phyloP scores from a whole-genome alignment of 1,140 invertebrate species.

The Papilio machaon region DNA sequence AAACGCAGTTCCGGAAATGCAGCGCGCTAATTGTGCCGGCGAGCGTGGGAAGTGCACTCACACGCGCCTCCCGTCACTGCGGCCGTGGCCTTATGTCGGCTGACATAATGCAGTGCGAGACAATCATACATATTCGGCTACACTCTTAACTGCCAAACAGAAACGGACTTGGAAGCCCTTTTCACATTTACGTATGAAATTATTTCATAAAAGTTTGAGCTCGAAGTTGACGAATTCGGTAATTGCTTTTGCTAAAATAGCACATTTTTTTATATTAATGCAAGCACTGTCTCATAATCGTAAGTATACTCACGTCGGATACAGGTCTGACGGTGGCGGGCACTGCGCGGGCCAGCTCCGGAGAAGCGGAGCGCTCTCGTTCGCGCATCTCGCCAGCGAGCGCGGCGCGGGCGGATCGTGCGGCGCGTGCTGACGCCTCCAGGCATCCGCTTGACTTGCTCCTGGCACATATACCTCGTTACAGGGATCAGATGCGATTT shows the following conservation, averaged over 20 bases:
- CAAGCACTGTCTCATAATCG: neutral
- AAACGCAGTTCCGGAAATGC: slow-evolving; percentile 17
- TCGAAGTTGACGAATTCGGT: neutral
- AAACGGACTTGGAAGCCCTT: neutral
- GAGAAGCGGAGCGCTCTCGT: slow-evolving; percentile 63
- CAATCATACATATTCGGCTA: slow-evolving; percentile 5
- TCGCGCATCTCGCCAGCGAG: slow-evolving; percentile 70
- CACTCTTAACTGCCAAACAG: neutral
- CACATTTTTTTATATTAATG: neutral
- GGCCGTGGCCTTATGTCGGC: neutral
- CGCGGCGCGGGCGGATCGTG: slow-evolving; percentile 56
- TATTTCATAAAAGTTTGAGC: neutral
- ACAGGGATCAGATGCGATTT: neutral
- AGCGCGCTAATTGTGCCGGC: slow-evolving; percentile 18
- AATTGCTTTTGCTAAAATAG: neutral
- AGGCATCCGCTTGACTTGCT: slow-evolving; percentile 78
- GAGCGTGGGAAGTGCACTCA: slow-evolving; percentile 32
- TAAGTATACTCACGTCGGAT: neutral
- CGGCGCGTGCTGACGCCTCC: slow-evolving; percentile 65
- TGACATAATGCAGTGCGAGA: neutral
- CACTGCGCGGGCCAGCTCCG: slow-evolving; percentile 50
- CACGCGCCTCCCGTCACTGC: slow-evolving; percentile 10
- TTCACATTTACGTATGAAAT: neutral
- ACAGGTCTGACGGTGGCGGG: slow-evolving; percentile 54
- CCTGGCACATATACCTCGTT: slow-evolving; percentile 45